Conservation (phyloP, 1,140 invertebrate species). For the Zaprionus lachaisei region DNA sequence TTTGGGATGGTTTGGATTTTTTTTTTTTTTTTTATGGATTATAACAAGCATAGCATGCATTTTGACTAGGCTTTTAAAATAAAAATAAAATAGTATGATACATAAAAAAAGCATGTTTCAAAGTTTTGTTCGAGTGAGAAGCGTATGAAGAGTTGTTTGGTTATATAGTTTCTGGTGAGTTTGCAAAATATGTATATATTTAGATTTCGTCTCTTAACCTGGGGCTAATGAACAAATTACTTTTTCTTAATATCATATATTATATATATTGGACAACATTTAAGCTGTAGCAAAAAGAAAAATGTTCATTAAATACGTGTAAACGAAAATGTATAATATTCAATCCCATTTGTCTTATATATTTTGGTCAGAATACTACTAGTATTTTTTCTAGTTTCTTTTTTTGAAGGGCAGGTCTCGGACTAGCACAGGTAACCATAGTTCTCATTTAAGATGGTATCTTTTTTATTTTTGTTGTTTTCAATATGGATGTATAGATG, state of each 20-base stretch:
- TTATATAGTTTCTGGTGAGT: slow-evolving; percentile 24
- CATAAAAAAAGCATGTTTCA: slow-evolving; percentile 42
- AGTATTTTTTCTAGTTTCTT: slow-evolving; percentile 12
- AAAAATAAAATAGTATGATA: slow-evolving; percentile 44
- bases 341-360: slow-evolving; percentile 80
- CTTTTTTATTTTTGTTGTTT: slow-evolving; percentile 30
- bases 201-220: slow-evolving; percentile 41
- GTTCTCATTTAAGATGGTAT: slow-evolving; percentile 31
- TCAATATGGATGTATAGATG: slow-evolving; percentile 43
- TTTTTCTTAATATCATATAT: slow-evolving; percentile 51
- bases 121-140: slow-evolving; percentile 55
- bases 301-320: slow-evolving; percentile 85
- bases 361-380: slow-evolving; percentile 52
- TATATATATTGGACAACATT: slow-evolving; percentile 48
- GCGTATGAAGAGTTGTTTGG: slow-evolving; percentile 50
- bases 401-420: slow-evolving; percentile 29
- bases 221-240: slow-evolving; percentile 77
- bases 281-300: slow-evolving; percentile 76
- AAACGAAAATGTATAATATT: slow-evolving; percentile 85
- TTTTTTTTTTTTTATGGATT: slow-evolving; percentile 15
- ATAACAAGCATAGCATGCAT: slow-evolving; percentile 71
- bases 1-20: slow-evolving; percentile 27
- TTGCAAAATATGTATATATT: slow-evolving; percentile 36
- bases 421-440: slow-evolving; percentile 70
- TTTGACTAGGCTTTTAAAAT: slow-evolving; percentile 59